Evolutionary conservation across 2,113 vertebrate species (phyloP).

Genomic region (Oncorhynchus masou): DNA sequence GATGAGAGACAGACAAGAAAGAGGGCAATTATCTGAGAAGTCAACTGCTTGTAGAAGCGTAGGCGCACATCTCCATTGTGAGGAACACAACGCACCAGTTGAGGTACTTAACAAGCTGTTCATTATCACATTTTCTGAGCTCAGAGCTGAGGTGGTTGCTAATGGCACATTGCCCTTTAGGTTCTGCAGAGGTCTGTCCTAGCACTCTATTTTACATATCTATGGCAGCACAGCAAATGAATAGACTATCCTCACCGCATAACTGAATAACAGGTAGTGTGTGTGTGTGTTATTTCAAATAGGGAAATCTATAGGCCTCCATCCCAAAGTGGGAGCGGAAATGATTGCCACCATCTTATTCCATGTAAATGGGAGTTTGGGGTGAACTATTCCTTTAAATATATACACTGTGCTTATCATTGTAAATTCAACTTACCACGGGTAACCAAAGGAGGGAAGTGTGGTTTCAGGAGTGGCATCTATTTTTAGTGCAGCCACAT

Average conservation of each 20-base stretch:
- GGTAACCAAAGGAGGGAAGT: slow-evolving; percentile 12
- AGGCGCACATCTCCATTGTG: slow-evolving; percentile 63
- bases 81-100: slow-evolving; percentile 51
- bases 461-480: slow-evolving; percentile 22
- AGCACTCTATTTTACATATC: slow-evolving; percentile 52
- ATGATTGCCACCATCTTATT: background rate
- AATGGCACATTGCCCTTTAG: slow-evolving; percentile 68
- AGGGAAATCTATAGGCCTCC: background rate
- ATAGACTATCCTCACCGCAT: slow-evolving; percentile 1
- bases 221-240: slow-evolving; percentile 55
- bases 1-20: slow-evolving; percentile 41
- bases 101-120: slow-evolving; percentile 63
- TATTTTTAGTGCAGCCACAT: slow-evolving; percentile 65
- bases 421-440: background rate
- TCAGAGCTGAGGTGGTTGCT: slow-evolving; percentile 74
- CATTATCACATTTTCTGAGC: slow-evolving; percentile 77
- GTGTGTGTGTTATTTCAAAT: background rate
- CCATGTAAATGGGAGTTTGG: background rate
- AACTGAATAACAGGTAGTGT: background rate
- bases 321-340: background rate
- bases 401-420: background rate
- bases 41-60: slow-evolving; percentile 61
- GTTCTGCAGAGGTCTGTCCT: slow-evolving; percentile 42
- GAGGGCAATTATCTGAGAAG: slow-evolving; percentile 71
- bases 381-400: background rate